Conservation (phyloP, 2,888 invertebrate species). For the Galerucella calmariensis region DNA sequence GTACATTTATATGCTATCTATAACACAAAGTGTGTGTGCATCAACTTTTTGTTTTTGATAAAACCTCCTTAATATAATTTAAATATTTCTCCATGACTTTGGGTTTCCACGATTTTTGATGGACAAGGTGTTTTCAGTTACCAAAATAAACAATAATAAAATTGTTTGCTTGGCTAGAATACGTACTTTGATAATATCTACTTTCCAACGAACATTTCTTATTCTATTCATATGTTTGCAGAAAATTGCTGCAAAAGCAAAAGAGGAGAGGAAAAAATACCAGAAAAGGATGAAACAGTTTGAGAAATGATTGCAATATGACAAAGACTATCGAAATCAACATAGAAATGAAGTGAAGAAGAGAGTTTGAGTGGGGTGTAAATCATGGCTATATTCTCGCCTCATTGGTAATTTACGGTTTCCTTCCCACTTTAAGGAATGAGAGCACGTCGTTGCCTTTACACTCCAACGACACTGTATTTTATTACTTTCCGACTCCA, state of each 20-base stretch:
- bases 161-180: too few species aligned
- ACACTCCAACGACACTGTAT: constrained; percentile 61
- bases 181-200: too few species aligned
- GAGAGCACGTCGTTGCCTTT: constrained; percentile 59
- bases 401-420: constrained; percentile 59
- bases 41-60: too few species aligned
- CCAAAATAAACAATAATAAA: too few species aligned
- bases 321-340: constrained; percentile 45
- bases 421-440: constrained; percentile 57
- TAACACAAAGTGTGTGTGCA: too few species aligned
- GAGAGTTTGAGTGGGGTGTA: constrained; percentile 55
- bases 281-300: not conserved
- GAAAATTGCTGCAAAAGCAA: not conserved
- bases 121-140: too few species aligned
- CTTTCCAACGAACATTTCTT: too few species aligned
- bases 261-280: not conserved
- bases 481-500: constrained; percentile 57
- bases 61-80: too few species aligned
- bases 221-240: not conserved
- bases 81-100: too few species aligned
- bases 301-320: constrained; percentile 47
- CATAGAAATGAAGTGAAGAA: constrained; percentile 48
- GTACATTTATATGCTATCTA: too few species aligned
- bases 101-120: too few species aligned
- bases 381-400: constrained; percentile 58